Conservation (phyloP, 2,797 vertebrate genomes). For the Brotula barbata region DNA sequence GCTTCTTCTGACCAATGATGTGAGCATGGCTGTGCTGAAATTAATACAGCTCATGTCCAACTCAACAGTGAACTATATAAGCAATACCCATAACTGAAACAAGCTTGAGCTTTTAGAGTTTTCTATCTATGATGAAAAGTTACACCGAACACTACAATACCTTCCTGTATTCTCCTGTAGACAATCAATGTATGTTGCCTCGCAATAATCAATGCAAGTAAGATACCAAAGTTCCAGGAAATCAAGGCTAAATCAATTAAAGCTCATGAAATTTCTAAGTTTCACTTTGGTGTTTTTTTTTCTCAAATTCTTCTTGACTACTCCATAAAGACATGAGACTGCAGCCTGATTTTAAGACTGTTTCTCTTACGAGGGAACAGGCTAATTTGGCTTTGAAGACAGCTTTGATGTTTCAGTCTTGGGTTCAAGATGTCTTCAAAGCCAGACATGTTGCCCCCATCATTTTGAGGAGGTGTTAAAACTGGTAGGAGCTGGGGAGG, state of each 20-base stretch:
- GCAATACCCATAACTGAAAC: too few relatives aligned
- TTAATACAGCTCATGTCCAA: conserved; percentile 24
- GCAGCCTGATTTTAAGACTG: neutral
- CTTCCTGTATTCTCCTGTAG: too few relatives aligned
- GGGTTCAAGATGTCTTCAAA: conserved; percentile 39
- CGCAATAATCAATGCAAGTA: conserved; percentile 5
- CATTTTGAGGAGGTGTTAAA: conserved; percentile 54
- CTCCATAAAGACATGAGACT: conserved; percentile 7
- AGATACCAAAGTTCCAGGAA: conserved; percentile 8
- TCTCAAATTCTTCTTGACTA: neutral
- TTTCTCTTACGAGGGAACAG: conserved; percentile 6
- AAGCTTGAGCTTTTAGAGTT: too few relatives aligned
- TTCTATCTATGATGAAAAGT: too few relatives aligned
- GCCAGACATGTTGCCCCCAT: conserved; percentile 49
- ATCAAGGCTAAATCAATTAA: conserved; percentile 15
- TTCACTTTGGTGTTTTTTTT: neutral
- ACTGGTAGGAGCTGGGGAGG: conserved; percentile 5
- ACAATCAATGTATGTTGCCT: neutral
- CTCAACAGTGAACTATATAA: too few relatives aligned
- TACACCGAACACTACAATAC: neutral
- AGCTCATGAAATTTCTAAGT: conserved; percentile 15
- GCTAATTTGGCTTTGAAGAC: conserved; percentile 25
- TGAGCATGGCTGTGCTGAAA: conserved; percentile 24
- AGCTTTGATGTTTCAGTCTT: conserved; percentile 49
- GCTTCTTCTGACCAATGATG: conserved; percentile 35